Percentiles rank a stretch among this genome's conserved stretches.
Evolutionary conservation across 2,797 vertebrate genomes (phyloP).

Genomic region (Hydrophis major): DNA sequence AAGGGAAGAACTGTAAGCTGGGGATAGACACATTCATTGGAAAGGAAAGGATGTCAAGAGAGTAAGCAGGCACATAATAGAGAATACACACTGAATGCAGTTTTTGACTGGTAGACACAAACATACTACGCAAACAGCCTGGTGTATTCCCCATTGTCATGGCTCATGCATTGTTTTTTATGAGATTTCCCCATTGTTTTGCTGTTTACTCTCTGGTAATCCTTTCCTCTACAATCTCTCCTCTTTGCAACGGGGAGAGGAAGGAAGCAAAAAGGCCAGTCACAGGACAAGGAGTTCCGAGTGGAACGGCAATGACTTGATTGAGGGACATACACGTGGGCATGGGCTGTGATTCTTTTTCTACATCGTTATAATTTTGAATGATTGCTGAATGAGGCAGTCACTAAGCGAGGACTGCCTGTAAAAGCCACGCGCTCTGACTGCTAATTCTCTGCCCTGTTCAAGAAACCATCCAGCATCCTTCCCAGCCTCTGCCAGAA

Average conservation of each 20-base stretch:
- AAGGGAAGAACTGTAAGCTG: not conserved
- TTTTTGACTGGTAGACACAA: not conserved
- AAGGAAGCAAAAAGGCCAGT: not conserved
- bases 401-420: conserved; percentile 8
- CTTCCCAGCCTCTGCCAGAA: conserved; percentile 69
- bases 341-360: not conserved
- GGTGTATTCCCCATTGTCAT: not conserved
- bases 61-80: not conserved
- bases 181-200: not conserved
- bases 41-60: not conserved
- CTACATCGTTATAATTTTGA: not conserved
- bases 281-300: not conserved
- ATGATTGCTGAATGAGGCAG: not conserved
- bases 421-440: conserved; percentile 68
- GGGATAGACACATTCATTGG: not conserved
- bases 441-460: conserved; percentile 70
- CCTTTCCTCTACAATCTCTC: not conserved
- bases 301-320: not conserved
- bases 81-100: not conserved
- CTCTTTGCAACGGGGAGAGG: not conserved
- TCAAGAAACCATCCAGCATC: conserved; percentile 57
- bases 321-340: not conserved
- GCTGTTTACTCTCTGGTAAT: not conserved
- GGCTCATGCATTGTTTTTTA: not conserved
- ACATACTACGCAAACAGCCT: not conserved